Percentiles rank a stretch among this genome's conserved stretches.
These are phyloP conservation scores for Solen grandis DNA, from an alignment of 1,140 invertebrate species.

Conservation along the genomic window DNA sequence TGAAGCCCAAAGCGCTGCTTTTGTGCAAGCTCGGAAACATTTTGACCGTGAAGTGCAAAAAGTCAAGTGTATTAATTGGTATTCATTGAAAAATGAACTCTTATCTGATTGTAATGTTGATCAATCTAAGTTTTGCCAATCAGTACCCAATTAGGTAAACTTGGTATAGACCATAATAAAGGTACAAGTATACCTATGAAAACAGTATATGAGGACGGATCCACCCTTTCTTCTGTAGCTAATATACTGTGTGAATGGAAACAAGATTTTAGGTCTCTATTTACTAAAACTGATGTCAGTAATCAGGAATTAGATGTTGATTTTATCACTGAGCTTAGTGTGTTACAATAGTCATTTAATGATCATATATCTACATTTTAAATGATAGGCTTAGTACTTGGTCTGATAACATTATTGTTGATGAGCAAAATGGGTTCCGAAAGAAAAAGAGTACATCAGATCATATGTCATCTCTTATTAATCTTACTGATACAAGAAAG, in stretches of 20 bases:
- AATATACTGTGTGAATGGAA: not conserved
- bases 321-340: slow-evolving; percentile 33
- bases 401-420: slow-evolving; percentile 36
- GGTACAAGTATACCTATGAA: not conserved
- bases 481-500: slow-evolving; percentile 48
- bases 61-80: not conserved
- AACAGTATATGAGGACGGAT: not conserved
- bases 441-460: slow-evolving; percentile 47
- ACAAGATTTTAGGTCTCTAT: slow-evolving; percentile 5
- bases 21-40: not conserved
- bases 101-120: slow-evolving; percentile 5
- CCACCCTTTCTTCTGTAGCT: not conserved
- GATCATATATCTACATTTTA: slow-evolving; percentile 51
- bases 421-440: slow-evolving; percentile 55
- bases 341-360: slow-evolving; percentile 28
- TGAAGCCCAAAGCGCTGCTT: no score
- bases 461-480: slow-evolving; percentile 44
- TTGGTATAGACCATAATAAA: not conserved
- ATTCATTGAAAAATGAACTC: not conserved
- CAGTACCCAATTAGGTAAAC: slow-evolving; percentile 3
- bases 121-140: not conserved
- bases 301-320: slow-evolving; percentile 1
- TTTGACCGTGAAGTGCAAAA: not conserved
- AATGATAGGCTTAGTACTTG: slow-evolving; percentile 44
- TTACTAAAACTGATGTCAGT: not conserved